Evolutionary conservation across 2,888 invertebrate genomes (phyloP), one percentile per base, ranked within the genome.

Genomic region (Apoda limacodes): DNA sequence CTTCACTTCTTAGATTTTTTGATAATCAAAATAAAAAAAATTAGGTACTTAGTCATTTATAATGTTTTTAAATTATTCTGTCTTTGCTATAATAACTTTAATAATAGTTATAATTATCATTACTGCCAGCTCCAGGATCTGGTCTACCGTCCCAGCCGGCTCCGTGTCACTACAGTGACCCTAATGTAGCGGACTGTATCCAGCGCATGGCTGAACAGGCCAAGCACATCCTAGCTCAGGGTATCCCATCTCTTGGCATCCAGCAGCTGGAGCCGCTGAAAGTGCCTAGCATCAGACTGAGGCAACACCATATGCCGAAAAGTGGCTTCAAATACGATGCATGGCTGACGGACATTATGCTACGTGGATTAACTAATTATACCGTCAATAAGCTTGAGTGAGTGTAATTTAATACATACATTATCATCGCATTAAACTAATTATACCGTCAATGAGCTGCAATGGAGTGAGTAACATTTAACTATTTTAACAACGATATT

Each of bases 241-340:
- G 87, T 9, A 83, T 86, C 22, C 84, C 85, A 0, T 82, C 84
- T 17, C 55, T 85, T 6, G 78, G 74, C 9, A 82, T 86, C 13
- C 86, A 85, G 23, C 63, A 85, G 0, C 54, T 86, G 25, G 86
- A 87, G 26, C 86, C 87, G 0, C 55, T 86, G 25, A 64, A 67
- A 37, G 67, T 87, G 6, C 83, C 86, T 9, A 82, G 82, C 46
- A 76, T 87, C 23, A 63, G 83, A 23, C 55, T 87, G 3, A 68
- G 86, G 31, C 86, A 86, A 37, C 80, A 78, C 34, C 74, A 66
- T 28, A 65, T 60, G 48, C 71, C 82, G 0, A 68, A 71, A 33
- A 68, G 66, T 26, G 64, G 65, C 15, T 76, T 83, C 49, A 81
- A 82, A 39, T 83, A 82, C 38, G 83, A 83, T 42, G 82, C 83